Percentiles rank a stretch among this genome's conserved stretches.
These are phyloP conservation scores for Coregonus ussuriensis DNA, from an alignment of 2,797 vertebrate species.

Conservation along the genomic window DNA sequence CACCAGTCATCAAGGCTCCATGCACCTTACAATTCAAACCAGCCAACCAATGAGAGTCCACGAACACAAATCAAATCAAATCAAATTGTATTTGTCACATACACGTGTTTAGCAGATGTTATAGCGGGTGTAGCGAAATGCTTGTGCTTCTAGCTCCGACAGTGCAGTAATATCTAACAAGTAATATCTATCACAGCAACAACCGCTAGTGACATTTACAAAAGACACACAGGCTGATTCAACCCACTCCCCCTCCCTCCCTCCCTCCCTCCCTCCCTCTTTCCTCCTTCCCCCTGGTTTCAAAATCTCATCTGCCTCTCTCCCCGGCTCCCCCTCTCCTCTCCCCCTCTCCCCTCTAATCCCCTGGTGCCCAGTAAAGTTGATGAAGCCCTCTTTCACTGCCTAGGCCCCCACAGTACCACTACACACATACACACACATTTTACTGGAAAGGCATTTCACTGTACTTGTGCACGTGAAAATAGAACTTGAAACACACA, in stretches of 20 bases:
- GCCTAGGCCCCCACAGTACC: conserved; percentile 22
- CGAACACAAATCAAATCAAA: neutral
- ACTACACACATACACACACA: neutral
- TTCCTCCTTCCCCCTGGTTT: conserved; percentile 51
- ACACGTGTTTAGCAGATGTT: too few species aligned
- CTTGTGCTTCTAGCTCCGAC: too few species aligned
- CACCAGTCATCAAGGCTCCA: conserved; percentile 70
- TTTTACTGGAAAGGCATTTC: neutral
- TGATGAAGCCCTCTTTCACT: conserved; percentile 50
- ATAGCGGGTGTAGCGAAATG: too few species aligned
- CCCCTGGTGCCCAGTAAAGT: conserved; percentile 58
- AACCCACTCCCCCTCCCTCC: conserved; percentile 30
- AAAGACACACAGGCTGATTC: conserved; percentile 69
- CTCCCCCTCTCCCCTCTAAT: conserved; percentile 51
- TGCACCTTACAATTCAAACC: conserved; percentile 87
- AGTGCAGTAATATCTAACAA: too few species aligned
- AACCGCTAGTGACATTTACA: conserved; percentile 76
- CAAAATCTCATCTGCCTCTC: conserved; percentile 56
- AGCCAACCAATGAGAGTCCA: conserved; percentile 72
- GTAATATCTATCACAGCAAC: neutral
- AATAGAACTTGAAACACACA: too few species aligned
- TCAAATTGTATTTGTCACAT: too few species aligned
- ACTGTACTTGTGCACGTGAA: too few species aligned
- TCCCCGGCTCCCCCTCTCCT: conserved; percentile 13
- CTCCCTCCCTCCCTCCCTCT: too few species aligned